Evolutionary conservation across 2,113 vertebrate genomes (phyloP).

Genomic region (Protomyctophum bolini): DNA sequence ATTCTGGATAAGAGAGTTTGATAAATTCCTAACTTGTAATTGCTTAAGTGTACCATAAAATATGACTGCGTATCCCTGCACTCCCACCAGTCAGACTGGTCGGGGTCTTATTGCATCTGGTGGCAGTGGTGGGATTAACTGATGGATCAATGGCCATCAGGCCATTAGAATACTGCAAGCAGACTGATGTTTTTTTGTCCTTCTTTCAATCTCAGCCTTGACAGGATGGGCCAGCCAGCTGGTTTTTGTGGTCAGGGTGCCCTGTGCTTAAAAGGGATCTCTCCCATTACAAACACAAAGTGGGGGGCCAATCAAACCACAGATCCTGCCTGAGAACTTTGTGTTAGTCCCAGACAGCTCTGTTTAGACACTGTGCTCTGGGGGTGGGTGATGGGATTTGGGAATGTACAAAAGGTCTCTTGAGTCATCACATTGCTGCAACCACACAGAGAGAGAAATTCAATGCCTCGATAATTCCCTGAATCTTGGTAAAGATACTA

Average conservation of each 20-base stretch:
- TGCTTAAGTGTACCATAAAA: no score
- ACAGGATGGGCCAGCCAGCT: conserved; percentile 29
- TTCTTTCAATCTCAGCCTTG: conserved; percentile 34
- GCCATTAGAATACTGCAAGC: background rate
- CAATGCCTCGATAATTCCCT: conserved; percentile 20
- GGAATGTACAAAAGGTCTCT: conserved; percentile 62
- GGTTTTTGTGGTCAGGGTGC: conserved; percentile 50
- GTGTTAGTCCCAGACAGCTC: conserved; percentile 58
- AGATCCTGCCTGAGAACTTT: conserved; percentile 54
- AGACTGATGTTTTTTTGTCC: conserved; percentile 2
- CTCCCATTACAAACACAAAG: conserved; percentile 50
- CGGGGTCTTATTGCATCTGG: no score
- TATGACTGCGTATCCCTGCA: background rate
- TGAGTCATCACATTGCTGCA: conserved; percentile 55
- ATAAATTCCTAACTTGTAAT: no score
- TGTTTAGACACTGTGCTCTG: conserved; percentile 47
- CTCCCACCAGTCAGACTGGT: conserved; percentile 9
- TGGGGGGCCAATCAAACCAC: conserved; percentile 54
- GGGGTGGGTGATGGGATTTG: conserved; percentile 54
- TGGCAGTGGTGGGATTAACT: no score
- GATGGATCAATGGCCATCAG: no score
- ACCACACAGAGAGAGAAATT: conserved; percentile 15
- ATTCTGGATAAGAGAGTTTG: no score
- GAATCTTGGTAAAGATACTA: conserved; percentile 1
- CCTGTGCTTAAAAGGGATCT: conserved; percentile 49